phyloP scores from a whole-genome alignment of 2,797 vertebrate species.

The Ctenopoma kingsleyae region DNA sequence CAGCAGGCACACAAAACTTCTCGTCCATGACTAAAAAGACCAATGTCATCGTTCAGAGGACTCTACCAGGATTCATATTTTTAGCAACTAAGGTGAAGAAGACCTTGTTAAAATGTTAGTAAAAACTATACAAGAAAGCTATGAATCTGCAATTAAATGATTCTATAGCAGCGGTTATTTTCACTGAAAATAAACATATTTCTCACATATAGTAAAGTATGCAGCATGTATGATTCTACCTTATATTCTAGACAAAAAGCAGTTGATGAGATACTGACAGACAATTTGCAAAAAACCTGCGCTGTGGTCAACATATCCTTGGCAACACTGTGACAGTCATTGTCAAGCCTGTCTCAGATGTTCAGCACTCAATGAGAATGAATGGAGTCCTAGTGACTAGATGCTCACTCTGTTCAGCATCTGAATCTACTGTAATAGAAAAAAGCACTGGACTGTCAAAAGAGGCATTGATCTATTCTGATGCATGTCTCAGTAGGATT shows the following conservation, averaged over 20 bases:
- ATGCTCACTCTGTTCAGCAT: slow-evolving; percentile 53
- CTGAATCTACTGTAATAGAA: slow-evolving; percentile 14
- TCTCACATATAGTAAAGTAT: slow-evolving; percentile 1
- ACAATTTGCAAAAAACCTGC: slow-evolving; percentile 48
- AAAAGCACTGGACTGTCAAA: slow-evolving; percentile 52
- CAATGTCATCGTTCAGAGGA: slow-evolving; percentile 20
- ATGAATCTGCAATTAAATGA: slow-evolving; percentile 41
- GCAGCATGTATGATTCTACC: neutral
- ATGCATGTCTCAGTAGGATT: slow-evolving; percentile 52
- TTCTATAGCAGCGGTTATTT: neutral
- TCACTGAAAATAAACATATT: neutral
- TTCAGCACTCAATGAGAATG: slow-evolving; percentile 49
- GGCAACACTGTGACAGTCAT: slow-evolving; percentile 35
- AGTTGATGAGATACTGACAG: slow-evolving; percentile 40
- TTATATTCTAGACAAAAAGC: slow-evolving; percentile 26
- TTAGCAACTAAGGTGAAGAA: slow-evolving; percentile 41
- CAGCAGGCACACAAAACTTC: neutral
- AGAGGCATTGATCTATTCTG: slow-evolving; percentile 63
- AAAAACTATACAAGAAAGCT: slow-evolving; percentile 4
- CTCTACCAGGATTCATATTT: slow-evolving; percentile 40
- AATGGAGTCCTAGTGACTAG: slow-evolving; percentile 47
- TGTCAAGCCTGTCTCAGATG: slow-evolving; percentile 56
- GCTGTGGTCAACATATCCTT: slow-evolving; percentile 29
- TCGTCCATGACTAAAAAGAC: neutral
- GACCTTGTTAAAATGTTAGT: slow-evolving; percentile 1